phyloP scores from a whole-genome alignment of 2,888 invertebrate genomes.

The Lingula anatina region DNA sequence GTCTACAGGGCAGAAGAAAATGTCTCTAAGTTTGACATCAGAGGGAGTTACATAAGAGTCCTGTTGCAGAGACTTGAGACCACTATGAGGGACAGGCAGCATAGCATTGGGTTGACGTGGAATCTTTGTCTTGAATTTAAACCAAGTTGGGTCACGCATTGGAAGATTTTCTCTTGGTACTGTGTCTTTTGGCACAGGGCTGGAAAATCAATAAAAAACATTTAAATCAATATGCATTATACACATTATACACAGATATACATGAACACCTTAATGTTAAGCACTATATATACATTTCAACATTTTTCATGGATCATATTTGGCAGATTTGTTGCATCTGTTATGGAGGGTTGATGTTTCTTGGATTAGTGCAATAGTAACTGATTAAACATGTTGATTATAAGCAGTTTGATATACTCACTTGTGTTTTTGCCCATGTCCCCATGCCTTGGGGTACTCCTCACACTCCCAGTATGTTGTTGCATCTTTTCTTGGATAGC shows the following conservation, averaged over 20 bases:
- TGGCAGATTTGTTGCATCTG: too few species aligned
- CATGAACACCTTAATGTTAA: background rate
- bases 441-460: constrained; percentile 50
- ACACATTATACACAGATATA: background rate
- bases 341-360: too few species aligned
- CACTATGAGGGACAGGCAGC: constrained; percentile 48
- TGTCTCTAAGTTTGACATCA: constrained; percentile 47
- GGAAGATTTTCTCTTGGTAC: constrained; percentile 45
- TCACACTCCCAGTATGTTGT: constrained; percentile 52
- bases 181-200: constrained; percentile 47
- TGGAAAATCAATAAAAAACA: constrained; percentile 15
- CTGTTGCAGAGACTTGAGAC: constrained; percentile 39
- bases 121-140: constrained; percentile 45
- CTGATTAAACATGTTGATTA: background rate
- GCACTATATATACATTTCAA: background rate
- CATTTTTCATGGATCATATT: background rate
- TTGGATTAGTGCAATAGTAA: background rate
- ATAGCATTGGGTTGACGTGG: constrained; percentile 39
- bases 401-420: constrained; percentile 23
- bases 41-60: constrained; percentile 40
- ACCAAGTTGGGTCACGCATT: constrained; percentile 49
- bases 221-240: background rate
- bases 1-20: constrained; percentile 46
- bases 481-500: constrained; percentile 48
- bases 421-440: constrained; percentile 48